Evolutionary conservation across 2,888 invertebrate species (phyloP).

Genomic region (Prosopocoilus inquinatus): DNA sequence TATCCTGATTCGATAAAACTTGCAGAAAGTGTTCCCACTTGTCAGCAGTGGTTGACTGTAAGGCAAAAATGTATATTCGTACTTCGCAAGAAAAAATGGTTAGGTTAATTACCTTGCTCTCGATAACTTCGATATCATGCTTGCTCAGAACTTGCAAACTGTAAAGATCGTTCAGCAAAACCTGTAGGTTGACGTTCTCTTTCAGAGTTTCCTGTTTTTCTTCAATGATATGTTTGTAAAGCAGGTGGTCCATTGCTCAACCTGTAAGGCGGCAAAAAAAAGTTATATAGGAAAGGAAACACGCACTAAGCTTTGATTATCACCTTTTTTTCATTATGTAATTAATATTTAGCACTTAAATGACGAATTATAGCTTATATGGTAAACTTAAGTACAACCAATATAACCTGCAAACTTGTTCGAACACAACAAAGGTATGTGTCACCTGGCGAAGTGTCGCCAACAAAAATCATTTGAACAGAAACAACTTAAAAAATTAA

Average conservation of each 20-base stretch:
- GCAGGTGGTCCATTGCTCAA: slow-evolving; percentile 6
- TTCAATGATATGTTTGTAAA: slow-evolving; percentile 15
- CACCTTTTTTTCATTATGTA: slow-evolving; percentile 14
- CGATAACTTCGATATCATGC: slow-evolving; percentile 32
- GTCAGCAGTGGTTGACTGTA: background rate
- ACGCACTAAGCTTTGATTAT: background rate
- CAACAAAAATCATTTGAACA: too few relatives aligned
- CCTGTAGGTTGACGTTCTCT: slow-evolving; percentile 23
- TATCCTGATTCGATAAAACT: slow-evolving; percentile 36
- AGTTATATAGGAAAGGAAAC: background rate
- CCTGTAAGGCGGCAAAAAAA: background rate
- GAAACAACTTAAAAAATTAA: too few relatives aligned
- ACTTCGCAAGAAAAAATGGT: background rate
- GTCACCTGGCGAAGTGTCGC: too few relatives aligned
- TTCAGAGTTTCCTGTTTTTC: slow-evolving; percentile 26
- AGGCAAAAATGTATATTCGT: background rate
- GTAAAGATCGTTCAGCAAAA: slow-evolving; percentile 27
- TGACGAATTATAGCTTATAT: too few relatives aligned
- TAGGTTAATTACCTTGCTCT: slow-evolving; percentile 22
- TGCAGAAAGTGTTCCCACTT: slow-evolving; percentile 1
- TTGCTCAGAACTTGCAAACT: slow-evolving; percentile 21
- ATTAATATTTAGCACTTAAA: too few relatives aligned
- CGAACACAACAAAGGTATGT: too few relatives aligned
- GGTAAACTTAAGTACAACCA: too few relatives aligned
- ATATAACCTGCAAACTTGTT: too few relatives aligned